Base-by-base conservation (phyloP, 1,140 invertebrate genomes). In the Aphelenchoides besseyi region DNA sequence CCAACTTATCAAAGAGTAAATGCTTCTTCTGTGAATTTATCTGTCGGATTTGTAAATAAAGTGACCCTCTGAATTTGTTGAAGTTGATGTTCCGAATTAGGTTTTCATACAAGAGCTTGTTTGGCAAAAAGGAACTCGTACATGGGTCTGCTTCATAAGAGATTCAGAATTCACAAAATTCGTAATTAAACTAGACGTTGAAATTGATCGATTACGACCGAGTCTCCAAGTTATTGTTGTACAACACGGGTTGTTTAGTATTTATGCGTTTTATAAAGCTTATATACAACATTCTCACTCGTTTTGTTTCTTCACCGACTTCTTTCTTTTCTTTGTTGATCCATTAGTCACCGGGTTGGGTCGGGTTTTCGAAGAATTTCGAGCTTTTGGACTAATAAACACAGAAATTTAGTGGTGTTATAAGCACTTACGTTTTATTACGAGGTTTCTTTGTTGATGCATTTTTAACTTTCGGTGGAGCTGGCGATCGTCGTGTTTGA, bases 221-320 rank as follows among this genome's bases (percentile, higher is more conserved):
- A n/a, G n/a, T n/a, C n/a, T n/a, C n/a, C n/a, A n/a, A n/a, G n/a
- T n/a, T n/a, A n/a, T n/a, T n/a, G n/a, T n/a, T n/a, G n/a, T n/a
- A n/a, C n/a, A n/a, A n/a, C n/a, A n/a, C n/a, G n/a, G n/a, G n/a
- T n/a, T n/a, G n/a, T n/a, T n/a, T n/a, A n/a, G n/a, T n/a, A n/a
- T n/a, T n/a, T n/a, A n/a, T n/a, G n/a, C n/a, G n/a, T n/a, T n/a
- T n/a, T n/a, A n/a, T n/a, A n/a, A n/a, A n/a, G n/a, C n/a, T n/a
- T n/a, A n/a, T n/a, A n/a, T n/a, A n/a, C n/a, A n/a, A n/a, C n/a
- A n/a, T n/a, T n/a, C n/a, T n/a, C n/a, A n/a, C n/a, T n/a, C n/a
- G n/a, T n/a, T n/a, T n/a, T n/a, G n/a, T n/a, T n/a, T n/a, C 76
- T 63, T 82, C 79, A 32, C 72, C 69, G 35, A 80, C 18, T 30